phyloP scores from a whole-genome alignment of 2,888 invertebrate species.

The Magallana nippona region DNA sequence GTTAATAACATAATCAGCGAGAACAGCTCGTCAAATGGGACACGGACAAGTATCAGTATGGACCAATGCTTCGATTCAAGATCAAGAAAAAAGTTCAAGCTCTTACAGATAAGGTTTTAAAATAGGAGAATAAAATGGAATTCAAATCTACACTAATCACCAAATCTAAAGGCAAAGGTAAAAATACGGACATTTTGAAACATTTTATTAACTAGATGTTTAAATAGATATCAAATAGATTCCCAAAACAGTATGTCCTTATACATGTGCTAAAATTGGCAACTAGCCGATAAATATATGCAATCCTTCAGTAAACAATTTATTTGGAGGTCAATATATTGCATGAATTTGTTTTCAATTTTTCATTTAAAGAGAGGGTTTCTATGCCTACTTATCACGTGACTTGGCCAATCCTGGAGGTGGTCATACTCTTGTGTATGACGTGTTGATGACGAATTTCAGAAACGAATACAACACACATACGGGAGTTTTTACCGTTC shows the following conservation, averaged over 20 bases:
- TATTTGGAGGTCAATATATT: too few species aligned
- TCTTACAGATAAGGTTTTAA: not conserved
- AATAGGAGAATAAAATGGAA: not conserved
- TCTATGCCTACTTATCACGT: not conserved
- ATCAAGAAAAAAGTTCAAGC: not conserved
- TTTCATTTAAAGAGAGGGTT: not conserved
- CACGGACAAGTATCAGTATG: not conserved
- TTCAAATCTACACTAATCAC: not conserved
- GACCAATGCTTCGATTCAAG: not conserved
- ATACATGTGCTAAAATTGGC: too few species aligned
- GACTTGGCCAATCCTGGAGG: not conserved
- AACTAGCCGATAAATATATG: not conserved
- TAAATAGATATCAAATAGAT: too few species aligned
- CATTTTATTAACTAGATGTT: too few species aligned
- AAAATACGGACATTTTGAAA: not conserved
- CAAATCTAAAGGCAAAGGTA: not conserved
- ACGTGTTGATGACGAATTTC: not conserved
- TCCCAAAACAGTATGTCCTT: too few species aligned
- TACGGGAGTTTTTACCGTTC: not conserved
- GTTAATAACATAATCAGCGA: too few species aligned
- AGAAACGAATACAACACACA: not conserved
- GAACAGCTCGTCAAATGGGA: too few species aligned
- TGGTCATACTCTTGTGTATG: constrained; percentile 6
- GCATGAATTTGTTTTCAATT: not conserved
- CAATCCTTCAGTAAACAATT: too few species aligned